phyloP scores from a whole-genome alignment of 2,113 vertebrate species.

The Fregetta grallaria region DNA sequence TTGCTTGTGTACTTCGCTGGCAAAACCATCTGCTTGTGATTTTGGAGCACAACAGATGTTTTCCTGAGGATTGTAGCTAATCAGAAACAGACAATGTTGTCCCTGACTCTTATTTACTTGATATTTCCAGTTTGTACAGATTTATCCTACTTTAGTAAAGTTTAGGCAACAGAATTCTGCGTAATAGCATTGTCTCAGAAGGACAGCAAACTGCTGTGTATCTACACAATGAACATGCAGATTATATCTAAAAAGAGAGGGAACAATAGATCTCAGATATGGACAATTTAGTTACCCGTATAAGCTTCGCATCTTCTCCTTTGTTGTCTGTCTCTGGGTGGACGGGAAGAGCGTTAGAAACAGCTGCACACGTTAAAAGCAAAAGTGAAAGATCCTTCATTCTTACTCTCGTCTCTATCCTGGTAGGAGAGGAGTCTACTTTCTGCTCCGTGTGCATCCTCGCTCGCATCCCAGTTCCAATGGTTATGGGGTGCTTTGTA shows the following conservation, averaged over 20 bases:
- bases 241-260: not conserved
- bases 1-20: not conserved
- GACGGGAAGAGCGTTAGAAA: constrained; percentile 23
- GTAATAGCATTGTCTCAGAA: not conserved
- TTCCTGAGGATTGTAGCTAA: not conserved
- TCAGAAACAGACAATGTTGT: not conserved
- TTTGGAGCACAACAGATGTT: not conserved
- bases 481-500: not conserved
- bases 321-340: not conserved
- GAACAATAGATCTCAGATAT: not conserved
- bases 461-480: accelerated
- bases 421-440: not conserved
- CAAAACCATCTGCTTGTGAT: not conserved
- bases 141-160: not conserved
- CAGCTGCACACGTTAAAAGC: not conserved
- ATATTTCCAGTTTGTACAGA: not conserved
- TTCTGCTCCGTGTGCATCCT: not conserved
- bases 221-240: not conserved
- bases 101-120: not conserved
- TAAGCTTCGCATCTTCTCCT: constrained; percentile 14
- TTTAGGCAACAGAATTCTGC: not conserved
- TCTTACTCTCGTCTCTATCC: not conserved
- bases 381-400: constrained; percentile 58
- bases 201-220: not conserved
- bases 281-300: constrained; percentile 62